Evolutionary conservation across 2,797 vertebrate genomes (phyloP).

Genomic region (Labroides dimidiatus): DNA sequence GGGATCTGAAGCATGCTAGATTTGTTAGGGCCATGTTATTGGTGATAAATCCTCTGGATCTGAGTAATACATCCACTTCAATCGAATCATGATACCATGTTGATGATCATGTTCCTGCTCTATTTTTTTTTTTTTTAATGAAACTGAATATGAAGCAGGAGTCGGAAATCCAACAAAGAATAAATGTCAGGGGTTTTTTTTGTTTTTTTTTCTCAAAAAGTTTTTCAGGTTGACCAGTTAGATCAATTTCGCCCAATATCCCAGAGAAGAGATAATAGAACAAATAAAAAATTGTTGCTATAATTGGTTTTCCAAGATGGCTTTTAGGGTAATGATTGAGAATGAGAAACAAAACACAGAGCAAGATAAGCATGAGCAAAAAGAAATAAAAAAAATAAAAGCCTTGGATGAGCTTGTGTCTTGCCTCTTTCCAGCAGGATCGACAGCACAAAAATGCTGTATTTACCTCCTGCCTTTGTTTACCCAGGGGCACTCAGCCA

Average conservation of each 20-base stretch:
- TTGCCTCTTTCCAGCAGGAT: constrained; percentile 22
- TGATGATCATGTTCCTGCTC: constrained; percentile 23
- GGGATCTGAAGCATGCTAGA: background rate
- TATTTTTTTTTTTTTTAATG: constrained; percentile 7
- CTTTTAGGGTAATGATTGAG: constrained; percentile 19
- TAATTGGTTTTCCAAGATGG: constrained; percentile 12
- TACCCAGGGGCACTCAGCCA: constrained; percentile 27
- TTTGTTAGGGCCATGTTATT: constrained; percentile 12
- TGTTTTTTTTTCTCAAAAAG: constrained; percentile 1
- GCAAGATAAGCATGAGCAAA: constrained; percentile 27
- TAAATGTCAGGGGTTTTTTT: background rate
- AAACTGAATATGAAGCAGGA: background rate
- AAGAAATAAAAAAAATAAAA: constrained; percentile 25
- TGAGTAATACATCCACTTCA: constrained; percentile 38
- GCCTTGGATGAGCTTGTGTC: constrained; percentile 22
- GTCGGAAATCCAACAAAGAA: background rate
- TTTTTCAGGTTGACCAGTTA: constrained; percentile 7
- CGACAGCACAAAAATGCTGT: constrained; percentile 22
- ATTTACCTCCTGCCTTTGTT: constrained; percentile 46
- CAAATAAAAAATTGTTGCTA: constrained; percentile 12
- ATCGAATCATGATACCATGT: constrained; percentile 44
- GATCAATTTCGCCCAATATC: constrained; percentile 20
- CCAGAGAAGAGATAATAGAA: constrained; percentile 14
- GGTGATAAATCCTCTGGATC: constrained; percentile 40
- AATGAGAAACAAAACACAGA: constrained; percentile 21